Conservation (phyloP, 2,797 vertebrate species). For the Mycteria americana region DNA sequence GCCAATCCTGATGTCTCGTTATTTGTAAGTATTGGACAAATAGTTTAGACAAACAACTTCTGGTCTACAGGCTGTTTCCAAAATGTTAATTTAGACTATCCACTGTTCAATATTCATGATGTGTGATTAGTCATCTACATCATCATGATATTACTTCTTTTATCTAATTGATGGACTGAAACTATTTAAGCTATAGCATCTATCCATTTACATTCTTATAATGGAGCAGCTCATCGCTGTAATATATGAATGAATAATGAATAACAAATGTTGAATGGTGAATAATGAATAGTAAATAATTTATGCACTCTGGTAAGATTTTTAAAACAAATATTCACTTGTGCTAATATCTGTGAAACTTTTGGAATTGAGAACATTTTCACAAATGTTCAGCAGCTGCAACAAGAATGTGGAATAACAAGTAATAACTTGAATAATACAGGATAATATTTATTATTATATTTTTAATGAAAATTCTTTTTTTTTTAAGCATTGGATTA, state of each 20-base stretch:
- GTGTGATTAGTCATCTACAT: neutral
- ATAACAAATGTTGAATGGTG: conserved; percentile 15
- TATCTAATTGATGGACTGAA: neutral
- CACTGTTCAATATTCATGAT: conserved; percentile 10
- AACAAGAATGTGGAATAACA: neutral
- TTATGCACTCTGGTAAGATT: neutral
- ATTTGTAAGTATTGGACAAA: conserved; percentile 19
- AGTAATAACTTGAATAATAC: neutral
- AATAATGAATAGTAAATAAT: conserved; percentile 42
- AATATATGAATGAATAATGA: conserved; percentile 35
- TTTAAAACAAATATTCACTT: conserved; percentile 19
- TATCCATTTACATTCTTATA: conserved; percentile 3
- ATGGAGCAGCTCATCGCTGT: neutral
- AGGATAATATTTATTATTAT: neutral
- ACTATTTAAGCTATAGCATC: conserved; percentile 4
- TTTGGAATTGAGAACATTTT: neutral
- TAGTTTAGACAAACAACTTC: conserved; percentile 14
- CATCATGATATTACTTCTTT: neutral
- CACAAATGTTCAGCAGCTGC: neutral
- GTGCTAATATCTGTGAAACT: neutral
- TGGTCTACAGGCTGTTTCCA: neutral
- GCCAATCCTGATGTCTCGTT: neutral
- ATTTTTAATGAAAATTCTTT: neutral
- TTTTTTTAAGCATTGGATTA: neutral
- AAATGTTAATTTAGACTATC: conserved; percentile 18